Conservation (phyloP, 2,797 vertebrate species). For the Onychomys leucogaster region DNA sequence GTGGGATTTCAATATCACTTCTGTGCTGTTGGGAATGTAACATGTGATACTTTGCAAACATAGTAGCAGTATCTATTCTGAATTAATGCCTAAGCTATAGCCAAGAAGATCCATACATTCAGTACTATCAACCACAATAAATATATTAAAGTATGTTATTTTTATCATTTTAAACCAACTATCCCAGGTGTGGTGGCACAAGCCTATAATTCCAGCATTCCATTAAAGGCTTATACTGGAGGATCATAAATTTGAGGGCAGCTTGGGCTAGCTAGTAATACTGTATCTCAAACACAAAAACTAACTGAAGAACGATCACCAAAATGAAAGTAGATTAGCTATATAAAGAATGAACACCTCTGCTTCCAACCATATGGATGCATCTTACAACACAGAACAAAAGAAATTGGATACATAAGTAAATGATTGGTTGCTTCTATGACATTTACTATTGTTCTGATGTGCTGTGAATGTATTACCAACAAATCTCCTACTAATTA, state of each 20-base stretch:
- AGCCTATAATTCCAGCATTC: neutral
- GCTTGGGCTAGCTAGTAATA: neutral
- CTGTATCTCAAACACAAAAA: neutral
- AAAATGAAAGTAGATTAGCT: neutral
- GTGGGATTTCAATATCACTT: neutral
- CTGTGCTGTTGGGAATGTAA: neutral
- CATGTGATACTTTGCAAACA: neutral
- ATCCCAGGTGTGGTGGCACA: neutral
- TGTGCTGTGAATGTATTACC: neutral
- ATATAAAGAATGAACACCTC: neutral
- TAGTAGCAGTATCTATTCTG: neutral
- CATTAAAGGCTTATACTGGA: neutral
- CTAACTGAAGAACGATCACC: neutral
- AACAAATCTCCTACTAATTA: neutral
- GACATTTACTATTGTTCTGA: neutral
- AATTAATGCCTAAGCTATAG: neutral
- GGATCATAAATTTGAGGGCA: neutral
- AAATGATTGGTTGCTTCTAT: neutral
- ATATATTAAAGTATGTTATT: neutral
- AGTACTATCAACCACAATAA: neutral
- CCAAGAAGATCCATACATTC: neutral
- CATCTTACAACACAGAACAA: neutral
- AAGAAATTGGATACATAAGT: neutral
- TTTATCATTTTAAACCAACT: neutral
- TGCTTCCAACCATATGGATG: neutral